Base-by-base conservation (phyloP, 2,113 vertebrate species). In the human region DNA sequence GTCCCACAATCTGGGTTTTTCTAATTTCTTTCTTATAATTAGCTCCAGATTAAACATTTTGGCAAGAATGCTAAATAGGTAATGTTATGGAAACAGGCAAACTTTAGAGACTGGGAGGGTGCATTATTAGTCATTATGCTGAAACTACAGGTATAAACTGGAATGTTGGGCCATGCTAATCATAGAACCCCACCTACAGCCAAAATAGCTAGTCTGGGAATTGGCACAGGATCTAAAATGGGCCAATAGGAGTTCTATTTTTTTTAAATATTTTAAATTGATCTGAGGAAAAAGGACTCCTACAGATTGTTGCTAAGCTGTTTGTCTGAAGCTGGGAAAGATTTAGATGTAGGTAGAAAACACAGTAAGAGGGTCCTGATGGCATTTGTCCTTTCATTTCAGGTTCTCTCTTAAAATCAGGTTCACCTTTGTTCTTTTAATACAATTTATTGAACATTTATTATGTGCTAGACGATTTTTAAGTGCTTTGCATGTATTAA, bases 321-420 rank as follows among this genome's bases (percentile, higher is more conserved):
- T 82, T 95, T 76, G 9, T 59, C 32, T 82, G 9, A 93, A 88
- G 50, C 76, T 91, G 23, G 35, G 11, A 96, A 96, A 97, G 66
- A 85, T 0, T 95, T 45, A 97, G 85, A 68, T 87, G 10, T 61
- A 81, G 43, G 72, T 35, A 87, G 18, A 59, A 30, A 59, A 27
- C 3, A 78, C 17, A 68, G 48, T 38, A 87, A 80, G 40, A 30
- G 22, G 52, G 55, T 92, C 48, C 40, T 52, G 20, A 66, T 79
- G 50, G 13, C 7, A 72, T 57, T 48, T n/a, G 55, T 61, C 43
- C 7, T 78, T 23, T 86, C 50, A 3, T 61, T 90, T 45, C 8
- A 89, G 40, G 40, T 85, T 93, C 23, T 96, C 30, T 85, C 70
- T 48, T 80, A 88, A 87, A 96, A 88, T 93, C 87, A 81, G 35